A percentile compares a stretch with the other conserved stretches of the same genome.
Evolutionary conservation across 2,113 vertebrate genomes (phyloP).

Genomic region (Actenoides lindsayi): DNA sequence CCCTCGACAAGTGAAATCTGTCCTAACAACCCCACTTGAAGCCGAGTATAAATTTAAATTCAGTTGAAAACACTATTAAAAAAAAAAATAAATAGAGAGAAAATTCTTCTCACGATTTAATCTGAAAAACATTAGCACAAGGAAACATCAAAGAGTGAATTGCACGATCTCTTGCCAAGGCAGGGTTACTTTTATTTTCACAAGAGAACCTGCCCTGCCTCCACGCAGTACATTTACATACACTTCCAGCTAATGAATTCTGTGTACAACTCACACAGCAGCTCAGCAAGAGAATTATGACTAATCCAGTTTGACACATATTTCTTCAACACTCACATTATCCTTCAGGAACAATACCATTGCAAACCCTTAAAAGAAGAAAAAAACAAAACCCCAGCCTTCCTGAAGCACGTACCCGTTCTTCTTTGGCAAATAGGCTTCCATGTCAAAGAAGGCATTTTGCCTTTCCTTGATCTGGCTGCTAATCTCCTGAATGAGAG

Average conservation of each 20-base stretch:
- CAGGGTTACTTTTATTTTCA: not conserved
- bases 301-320: slow-evolving; percentile 32
- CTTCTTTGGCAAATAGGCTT: slow-evolving; percentile 97
- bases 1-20: not conserved
- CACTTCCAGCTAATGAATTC: not conserved
- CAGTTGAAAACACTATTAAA: not conserved
- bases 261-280: not conserved
- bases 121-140: not conserved
- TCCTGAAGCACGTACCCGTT: slow-evolving; percentile 82
- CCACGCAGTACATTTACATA: not conserved
- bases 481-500: slow-evolving; percentile 82
- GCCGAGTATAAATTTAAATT: not conserved
- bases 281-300: slow-evolving; percentile 44
- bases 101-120: not conserved
- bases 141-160: not conserved
- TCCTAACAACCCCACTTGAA: not conserved
- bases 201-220: not conserved
- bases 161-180: not conserved
- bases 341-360: not conserved
- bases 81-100: not conserved
- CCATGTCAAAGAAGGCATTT: slow-evolving; percentile 95
- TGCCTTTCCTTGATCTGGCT: slow-evolving; percentile 91
- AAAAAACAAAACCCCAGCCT: not conserved
- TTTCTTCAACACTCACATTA: not conserved
- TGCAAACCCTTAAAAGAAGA: not conserved